phyloP scores from a whole-genome alignment of 2,888 invertebrate genomes.

The Oithona nana region DNA sequence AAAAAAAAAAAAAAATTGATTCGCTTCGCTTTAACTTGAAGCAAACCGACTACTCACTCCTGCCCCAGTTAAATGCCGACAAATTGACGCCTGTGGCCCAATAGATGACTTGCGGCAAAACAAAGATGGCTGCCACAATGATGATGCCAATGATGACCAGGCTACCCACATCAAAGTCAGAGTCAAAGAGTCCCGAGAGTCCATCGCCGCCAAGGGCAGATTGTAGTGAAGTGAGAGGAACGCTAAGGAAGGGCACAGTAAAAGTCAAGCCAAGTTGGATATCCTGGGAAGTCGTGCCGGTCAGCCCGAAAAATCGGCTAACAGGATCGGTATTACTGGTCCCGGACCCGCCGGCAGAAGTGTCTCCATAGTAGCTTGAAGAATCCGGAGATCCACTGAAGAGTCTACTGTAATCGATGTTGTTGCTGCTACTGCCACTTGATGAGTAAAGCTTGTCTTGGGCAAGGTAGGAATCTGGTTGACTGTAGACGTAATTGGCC shows the following conservation, averaged over 20 bases:
- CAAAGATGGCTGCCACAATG: background rate
- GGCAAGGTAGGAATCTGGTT: background rate
- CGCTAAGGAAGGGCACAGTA: slow-evolving; percentile 3
- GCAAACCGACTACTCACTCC: background rate
- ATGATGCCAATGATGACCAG: background rate
- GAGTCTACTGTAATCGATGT: background rate
- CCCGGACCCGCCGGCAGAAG: background rate
- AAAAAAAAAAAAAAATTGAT: background rate
- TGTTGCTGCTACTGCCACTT: no score
- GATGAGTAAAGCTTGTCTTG: no score
- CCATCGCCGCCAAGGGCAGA: background rate
- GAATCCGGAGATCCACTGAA: background rate
- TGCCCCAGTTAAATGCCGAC: slow-evolving; percentile 8
- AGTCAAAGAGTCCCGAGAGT: background rate
- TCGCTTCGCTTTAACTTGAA: background rate
- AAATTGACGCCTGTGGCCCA: slow-evolving; percentile 7
- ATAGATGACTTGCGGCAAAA: slow-evolving; percentile 8
- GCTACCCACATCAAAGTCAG: background rate
- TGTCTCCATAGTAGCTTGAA: background rate
- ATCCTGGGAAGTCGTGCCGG: slow-evolving; percentile 3
- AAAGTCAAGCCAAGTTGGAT: slow-evolving; percentile 7
- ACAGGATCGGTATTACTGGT: background rate
- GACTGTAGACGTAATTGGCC: background rate
- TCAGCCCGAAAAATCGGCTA: background rate
- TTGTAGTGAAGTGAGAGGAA: background rate